Percentiles rank a stretch among this genome's conserved stretches.
Conservation (phyloP, 2,888 invertebrate species). For the Falcaria lacertinaria region DNA sequence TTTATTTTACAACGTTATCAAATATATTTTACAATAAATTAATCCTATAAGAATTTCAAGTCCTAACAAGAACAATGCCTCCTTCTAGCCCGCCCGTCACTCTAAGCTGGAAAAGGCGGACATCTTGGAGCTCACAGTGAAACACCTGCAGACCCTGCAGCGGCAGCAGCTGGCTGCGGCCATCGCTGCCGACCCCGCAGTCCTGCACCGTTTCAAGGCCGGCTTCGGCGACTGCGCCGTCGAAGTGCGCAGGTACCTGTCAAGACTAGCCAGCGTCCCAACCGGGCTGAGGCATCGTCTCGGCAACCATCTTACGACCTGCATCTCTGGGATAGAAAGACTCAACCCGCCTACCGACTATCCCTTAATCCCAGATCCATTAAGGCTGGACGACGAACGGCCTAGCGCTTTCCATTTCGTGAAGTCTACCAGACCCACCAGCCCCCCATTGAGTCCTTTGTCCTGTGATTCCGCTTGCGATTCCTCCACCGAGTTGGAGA, state of each 20-base stretch:
- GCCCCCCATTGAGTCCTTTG: slow-evolving; percentile 86
- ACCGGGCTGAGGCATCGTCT: slow-evolving; percentile 81
- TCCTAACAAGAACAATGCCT: too few species aligned
- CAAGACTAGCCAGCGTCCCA: slow-evolving; percentile 81
- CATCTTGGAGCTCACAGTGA: slow-evolving; percentile 96
- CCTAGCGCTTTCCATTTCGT: slow-evolving; percentile 71
- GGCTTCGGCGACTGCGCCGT: slow-evolving; percentile 94
- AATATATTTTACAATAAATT: too few species aligned
- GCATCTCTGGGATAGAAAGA: slow-evolving; percentile 79
- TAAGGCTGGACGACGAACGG: slow-evolving; percentile 64
- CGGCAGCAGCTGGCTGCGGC: slow-evolving; percentile 91
- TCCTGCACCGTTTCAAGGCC: slow-evolving; percentile 90
- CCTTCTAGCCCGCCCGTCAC: slow-evolving; percentile 91
- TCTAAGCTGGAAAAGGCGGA: slow-evolving; percentile 98
- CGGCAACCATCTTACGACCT: slow-evolving; percentile 82
- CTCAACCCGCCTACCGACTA: slow-evolving; percentile 49
- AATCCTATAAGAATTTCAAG: too few species aligned
- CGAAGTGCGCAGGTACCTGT: slow-evolving; percentile 87
- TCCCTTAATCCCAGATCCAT: slow-evolving; percentile 78
- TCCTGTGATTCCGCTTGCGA: slow-evolving; percentile 85
- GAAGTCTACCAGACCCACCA: slow-evolving; percentile 67
- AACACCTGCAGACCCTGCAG: slow-evolving; percentile 93
- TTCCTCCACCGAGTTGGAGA: slow-evolving; percentile 75
- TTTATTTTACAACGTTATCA: too few species aligned
- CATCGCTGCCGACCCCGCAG: slow-evolving; percentile 90